phyloP scores from a whole-genome alignment of 2,888 invertebrate species.

The Dolichopus griseipennis region DNA sequence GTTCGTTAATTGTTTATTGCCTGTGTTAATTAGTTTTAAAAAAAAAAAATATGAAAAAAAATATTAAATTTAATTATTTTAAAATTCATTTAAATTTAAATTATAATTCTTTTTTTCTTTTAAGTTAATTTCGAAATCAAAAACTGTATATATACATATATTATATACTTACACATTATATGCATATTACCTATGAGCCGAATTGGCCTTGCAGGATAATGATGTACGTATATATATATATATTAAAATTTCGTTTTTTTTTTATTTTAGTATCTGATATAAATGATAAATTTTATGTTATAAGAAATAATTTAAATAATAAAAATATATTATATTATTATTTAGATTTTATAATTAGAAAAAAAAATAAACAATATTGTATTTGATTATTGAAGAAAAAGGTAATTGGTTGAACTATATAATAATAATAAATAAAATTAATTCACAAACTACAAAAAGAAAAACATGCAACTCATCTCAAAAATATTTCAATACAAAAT shows the following conservation, averaged over 20 bases:
- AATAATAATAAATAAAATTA: too few relatives aligned
- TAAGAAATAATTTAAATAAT: neutral
- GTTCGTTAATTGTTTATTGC: conserved; percentile 1
- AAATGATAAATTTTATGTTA: neutral
- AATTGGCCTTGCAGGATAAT: too few relatives aligned
- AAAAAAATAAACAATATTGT: neutral
- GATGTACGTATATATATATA: neutral
- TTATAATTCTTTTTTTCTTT: neutral
- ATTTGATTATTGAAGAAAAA: neutral
- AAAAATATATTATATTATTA: neutral
- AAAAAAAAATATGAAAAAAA: neutral
- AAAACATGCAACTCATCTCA: neutral
- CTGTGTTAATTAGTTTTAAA: conserved; percentile 6
- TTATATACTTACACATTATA: too few relatives aligned
- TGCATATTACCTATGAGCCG: too few relatives aligned
- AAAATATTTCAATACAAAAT: neutral
- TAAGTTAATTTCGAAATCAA: neutral
- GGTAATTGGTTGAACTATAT: neutral
- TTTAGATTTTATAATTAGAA: neutral
- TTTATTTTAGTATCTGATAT: neutral
- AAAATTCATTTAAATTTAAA: too few relatives aligned
- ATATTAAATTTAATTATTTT: too few relatives aligned
- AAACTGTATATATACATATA: neutral
- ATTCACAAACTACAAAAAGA: neutral
- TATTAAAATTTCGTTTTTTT: neutral